Evolutionary conservation across 1,140 invertebrate species (phyloP).

Genomic region (Batillaria attramentaria): DNA sequence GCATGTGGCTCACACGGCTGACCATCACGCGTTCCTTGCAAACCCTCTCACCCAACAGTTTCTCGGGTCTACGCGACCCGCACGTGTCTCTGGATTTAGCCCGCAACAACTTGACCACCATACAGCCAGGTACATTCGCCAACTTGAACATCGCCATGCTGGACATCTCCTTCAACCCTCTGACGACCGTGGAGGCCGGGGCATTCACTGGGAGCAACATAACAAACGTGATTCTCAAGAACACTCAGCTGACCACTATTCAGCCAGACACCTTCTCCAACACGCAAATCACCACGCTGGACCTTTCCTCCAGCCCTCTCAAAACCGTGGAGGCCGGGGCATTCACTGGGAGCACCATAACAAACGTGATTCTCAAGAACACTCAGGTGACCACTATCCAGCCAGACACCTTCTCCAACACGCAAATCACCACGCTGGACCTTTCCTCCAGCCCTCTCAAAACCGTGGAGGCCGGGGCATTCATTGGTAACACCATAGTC

Average conservation of each 20-base stretch:
- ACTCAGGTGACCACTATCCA: too few relatives aligned
- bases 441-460: too few relatives aligned
- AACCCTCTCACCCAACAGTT: neutral
- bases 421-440: too few relatives aligned
- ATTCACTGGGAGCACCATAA: conserved; percentile 41
- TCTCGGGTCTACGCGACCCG: conserved; percentile 1
- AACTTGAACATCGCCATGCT: conserved; percentile 35
- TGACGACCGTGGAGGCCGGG: conserved; percentile 38
- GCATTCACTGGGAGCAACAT: conserved; percentile 45
- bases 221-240: conserved; percentile 35
- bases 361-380: conserved; percentile 34
- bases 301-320: conserved; percentile 44
- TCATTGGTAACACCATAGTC: too few relatives aligned
- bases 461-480: too few relatives aligned
- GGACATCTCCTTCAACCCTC: conserved; percentile 41
- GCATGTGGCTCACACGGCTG: neutral
- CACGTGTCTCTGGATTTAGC: conserved; percentile 34
- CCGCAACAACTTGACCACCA: conserved; percentile 35
- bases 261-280: conserved; percentile 32
- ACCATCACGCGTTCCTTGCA: neutral
- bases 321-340: conserved; percentile 38
- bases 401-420: too few relatives aligned
- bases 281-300: conserved; percentile 33
- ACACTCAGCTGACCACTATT: conserved; percentile 40
- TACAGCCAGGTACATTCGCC: conserved; percentile 34